Conservation (phyloP, 2,888 invertebrate species). For the Hydrotaea diabolus region DNA sequence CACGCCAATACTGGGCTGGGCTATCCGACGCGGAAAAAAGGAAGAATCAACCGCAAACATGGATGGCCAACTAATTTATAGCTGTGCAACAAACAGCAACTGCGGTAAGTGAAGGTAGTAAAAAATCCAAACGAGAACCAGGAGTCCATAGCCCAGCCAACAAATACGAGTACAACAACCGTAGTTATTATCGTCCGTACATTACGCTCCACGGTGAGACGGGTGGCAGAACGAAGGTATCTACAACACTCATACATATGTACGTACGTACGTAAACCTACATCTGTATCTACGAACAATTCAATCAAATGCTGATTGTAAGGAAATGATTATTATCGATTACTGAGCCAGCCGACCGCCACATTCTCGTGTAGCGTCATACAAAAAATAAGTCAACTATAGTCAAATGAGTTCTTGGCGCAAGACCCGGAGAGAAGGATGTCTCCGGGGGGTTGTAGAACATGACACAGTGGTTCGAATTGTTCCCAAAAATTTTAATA, state of each 20-base stretch:
- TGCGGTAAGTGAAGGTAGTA: conserved; percentile 49
- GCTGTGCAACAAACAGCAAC: conserved; percentile 44
- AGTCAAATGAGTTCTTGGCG: not conserved
- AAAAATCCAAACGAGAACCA: conserved; percentile 22
- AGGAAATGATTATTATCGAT: conserved; percentile 52
- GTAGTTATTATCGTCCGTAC: conserved; percentile 17
- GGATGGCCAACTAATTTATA: conserved; percentile 15
- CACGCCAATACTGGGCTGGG: conserved; percentile 4
- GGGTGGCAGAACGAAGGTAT: not conserved
- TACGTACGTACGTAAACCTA: not conserved
- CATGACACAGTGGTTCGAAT: too few species aligned
- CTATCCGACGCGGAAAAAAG: not conserved
- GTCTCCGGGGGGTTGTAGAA: too few species aligned
- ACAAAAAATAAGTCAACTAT: not conserved
- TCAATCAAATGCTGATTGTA: conserved; percentile 48
- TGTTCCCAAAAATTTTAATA: too few species aligned
- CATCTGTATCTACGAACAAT: not conserved
- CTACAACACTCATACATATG: not conserved
- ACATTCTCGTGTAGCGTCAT: not conserved
- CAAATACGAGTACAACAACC: not conserved
- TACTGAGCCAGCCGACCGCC: conserved; percentile 13
- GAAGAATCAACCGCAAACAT: not conserved
- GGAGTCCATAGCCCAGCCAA: conserved; percentile 6
- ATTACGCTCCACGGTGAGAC: not conserved
- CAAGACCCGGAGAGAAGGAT: too few species aligned